Conservation (phyloP, 1,140 invertebrate genomes). For the Cydia splendana region DNA sequence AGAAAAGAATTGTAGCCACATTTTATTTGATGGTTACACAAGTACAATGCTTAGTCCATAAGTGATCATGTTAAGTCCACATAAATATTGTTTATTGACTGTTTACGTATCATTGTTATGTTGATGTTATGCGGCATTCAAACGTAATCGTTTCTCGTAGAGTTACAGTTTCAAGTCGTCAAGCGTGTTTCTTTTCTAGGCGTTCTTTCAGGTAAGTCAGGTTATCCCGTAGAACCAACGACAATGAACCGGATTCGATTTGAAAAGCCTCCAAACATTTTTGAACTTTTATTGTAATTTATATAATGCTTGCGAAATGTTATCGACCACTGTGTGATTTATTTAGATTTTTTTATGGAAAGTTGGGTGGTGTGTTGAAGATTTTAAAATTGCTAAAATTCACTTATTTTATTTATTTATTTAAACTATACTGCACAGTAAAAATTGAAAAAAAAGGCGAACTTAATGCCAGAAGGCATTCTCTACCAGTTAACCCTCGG, state of each 20-base stretch:
- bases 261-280: too few relatives aligned
- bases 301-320: neutral
- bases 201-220: neutral
- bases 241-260: too few relatives aligned
- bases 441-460: too few relatives aligned
- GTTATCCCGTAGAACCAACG: too few relatives aligned
- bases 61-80: neutral
- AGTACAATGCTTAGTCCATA: neutral
- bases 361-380: neutral
- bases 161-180: neutral
- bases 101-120: conserved; percentile 2
- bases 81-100: neutral
- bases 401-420: too few relatives aligned
- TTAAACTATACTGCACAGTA: too few relatives aligned
- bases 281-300: too few relatives aligned
- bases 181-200: neutral
- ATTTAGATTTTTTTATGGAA: neutral
- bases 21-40: neutral
- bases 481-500: too few relatives aligned
- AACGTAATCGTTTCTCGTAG: neutral
- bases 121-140: neutral
- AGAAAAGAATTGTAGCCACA: neutral
- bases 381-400: neutral
- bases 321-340: neutral
- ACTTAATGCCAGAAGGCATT: too few relatives aligned